These are phyloP conservation scores for Sympetrum striolatum DNA, from an alignment of 2,888 invertebrate genomes.

Conservation along the genomic window DNA sequence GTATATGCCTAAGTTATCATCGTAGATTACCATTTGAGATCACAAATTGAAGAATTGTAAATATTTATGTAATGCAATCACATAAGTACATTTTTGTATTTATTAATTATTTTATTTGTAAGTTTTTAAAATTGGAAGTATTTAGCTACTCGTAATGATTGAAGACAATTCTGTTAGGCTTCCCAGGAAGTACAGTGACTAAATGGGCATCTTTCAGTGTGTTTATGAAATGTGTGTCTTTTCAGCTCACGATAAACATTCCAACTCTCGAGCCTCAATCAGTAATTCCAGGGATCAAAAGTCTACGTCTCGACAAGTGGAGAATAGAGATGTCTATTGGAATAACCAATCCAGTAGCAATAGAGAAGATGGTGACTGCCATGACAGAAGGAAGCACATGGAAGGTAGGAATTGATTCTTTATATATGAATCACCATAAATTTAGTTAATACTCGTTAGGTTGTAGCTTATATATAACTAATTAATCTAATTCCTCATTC, in stretches of 20 bases:
- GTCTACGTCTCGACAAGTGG: constrained; percentile 51
- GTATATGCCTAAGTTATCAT: too few relatives aligned
- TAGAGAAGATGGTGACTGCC: constrained; percentile 49
- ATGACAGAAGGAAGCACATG: constrained; percentile 50
- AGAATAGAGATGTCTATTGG: constrained; percentile 50
- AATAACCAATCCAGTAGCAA: constrained; percentile 49
- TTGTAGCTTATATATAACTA: neutral
- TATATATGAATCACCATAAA: neutral
- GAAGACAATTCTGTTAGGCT: too few relatives aligned
- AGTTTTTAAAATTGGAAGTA: too few relatives aligned
- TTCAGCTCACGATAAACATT: constrained; percentile 75
- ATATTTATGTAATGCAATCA: too few relatives aligned
- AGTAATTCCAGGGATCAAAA: constrained; percentile 56
- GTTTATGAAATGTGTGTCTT: constrained; percentile 29
- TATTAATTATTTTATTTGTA: too few relatives aligned
- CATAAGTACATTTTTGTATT: too few relatives aligned
- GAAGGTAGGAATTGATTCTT: constrained; percentile 44
- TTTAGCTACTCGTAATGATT: too few relatives aligned
- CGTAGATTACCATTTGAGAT: too few relatives aligned
- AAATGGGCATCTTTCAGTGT: neutral
- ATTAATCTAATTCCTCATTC: too few relatives aligned
- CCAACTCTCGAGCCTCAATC: constrained; percentile 68
- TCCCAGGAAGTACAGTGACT: too few relatives aligned
- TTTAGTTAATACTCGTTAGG: neutral
- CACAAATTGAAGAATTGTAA: too few relatives aligned